These are phyloP conservation scores for Anseranas semipalmata DNA, from an alignment of 2,113 vertebrate species.

Conservation along the genomic window DNA sequence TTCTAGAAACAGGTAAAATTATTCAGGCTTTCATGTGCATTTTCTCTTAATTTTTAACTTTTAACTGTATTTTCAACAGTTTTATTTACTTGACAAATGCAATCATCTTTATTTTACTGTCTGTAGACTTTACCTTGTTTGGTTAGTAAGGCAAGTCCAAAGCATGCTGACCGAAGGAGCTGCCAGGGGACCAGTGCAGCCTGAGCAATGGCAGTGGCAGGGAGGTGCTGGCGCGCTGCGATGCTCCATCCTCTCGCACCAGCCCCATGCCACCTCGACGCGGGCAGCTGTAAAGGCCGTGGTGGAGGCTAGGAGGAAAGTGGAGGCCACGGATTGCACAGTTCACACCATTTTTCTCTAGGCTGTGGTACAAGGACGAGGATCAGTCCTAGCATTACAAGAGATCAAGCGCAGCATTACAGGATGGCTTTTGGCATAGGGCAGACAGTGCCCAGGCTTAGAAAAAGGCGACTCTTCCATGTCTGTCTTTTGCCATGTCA, in stretches of 20 bases:
- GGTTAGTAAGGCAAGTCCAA: neutral
- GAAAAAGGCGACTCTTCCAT: neutral
- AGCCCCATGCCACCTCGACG: neutral
- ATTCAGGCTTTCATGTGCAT: neutral
- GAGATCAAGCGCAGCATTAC: neutral
- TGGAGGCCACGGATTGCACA: neutral
- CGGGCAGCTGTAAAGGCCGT: neutral
- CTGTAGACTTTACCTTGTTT: neutral
- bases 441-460: neutral
- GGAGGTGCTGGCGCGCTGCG: neutral
- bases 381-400: neutral
- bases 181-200: neutral
- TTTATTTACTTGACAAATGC: neutral
- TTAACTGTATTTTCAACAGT: neutral
- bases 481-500: neutral
- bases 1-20: neutral
- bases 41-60: neutral
- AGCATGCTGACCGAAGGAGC: fast-evolving
- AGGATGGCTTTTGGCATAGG: neutral
- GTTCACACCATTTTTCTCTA: neutral
- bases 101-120: neutral
- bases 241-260: neutral
- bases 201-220: neutral
- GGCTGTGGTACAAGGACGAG: neutral
- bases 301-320: neutral